Evolutionary conservation across 1,140 invertebrate species (phyloP).

Genomic region (Venturia canescens): DNA sequence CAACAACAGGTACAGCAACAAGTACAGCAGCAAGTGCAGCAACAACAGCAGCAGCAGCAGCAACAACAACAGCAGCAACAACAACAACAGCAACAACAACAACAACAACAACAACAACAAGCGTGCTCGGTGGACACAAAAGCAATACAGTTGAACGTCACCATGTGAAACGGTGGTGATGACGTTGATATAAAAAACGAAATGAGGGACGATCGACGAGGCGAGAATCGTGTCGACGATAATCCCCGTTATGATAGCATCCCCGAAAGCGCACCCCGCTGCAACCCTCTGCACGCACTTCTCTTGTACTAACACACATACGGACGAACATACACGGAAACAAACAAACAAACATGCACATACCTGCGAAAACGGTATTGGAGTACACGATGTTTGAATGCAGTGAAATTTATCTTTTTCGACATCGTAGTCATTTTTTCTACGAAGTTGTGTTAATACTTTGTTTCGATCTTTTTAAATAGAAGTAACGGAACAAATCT

Average conservation of each 20-base stretch:
- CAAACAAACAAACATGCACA: background rate
- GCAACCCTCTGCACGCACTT: slow-evolving; percentile 76
- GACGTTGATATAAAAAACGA: slow-evolving; percentile 24
- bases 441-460: no score
- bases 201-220: slow-evolving; percentile 16
- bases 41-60: slow-evolving; percentile 67
- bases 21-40: slow-evolving; percentile 65
- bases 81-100: slow-evolving; percentile 67
- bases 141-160: slow-evolving; percentile 77
- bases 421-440: no score
- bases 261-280: slow-evolving; percentile 70
- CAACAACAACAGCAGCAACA: slow-evolving; percentile 67
- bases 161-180: slow-evolving; percentile 72
- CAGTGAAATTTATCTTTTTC: no score
- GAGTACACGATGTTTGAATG: background rate
- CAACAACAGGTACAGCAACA: slow-evolving; percentile 66
- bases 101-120: slow-evolving; percentile 74
- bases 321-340: slow-evolving; percentile 10
- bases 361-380: background rate
- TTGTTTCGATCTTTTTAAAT: no score
- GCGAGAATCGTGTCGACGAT: slow-evolving; percentile 38
- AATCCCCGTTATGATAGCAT: slow-evolving; percentile 69
- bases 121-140: slow-evolving; percentile 73
- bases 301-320: slow-evolving; percentile 72
- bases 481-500: no score